Evolutionary conservation across 2,113 vertebrate genomes (phyloP).

Genomic region (Cyanocitta stelleri): DNA sequence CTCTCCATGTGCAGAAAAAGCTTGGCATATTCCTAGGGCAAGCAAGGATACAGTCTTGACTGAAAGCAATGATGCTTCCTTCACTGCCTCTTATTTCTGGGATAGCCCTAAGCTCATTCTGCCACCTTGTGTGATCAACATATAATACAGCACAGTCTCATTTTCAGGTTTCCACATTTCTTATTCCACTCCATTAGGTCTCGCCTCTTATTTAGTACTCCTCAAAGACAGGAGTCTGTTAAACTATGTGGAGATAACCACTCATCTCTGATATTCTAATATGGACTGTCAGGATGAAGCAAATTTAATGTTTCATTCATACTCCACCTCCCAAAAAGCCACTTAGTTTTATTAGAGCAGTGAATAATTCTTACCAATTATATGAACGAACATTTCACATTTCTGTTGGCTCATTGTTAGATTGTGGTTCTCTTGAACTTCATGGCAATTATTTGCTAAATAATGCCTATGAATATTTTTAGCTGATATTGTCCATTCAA

Average conservation of each 20-base stretch:
- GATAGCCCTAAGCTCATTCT: conserved; percentile 65
- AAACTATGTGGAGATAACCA: not conserved
- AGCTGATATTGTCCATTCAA: not conserved
- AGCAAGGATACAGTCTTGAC: not conserved
- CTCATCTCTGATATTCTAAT: not conserved
- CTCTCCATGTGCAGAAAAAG: not conserved
- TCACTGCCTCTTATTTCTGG: not conserved
- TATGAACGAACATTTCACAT: not conserved
- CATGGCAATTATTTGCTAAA: not conserved
- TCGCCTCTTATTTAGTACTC: not conserved
- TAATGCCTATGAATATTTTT: not conserved
- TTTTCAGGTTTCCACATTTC: conserved; percentile 8
- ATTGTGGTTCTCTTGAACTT: not conserved
- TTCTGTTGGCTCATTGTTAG: not conserved
- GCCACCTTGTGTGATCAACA: conserved; percentile 76
- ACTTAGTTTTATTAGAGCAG: not conserved
- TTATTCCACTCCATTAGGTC: not conserved
- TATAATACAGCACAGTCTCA: conserved; percentile 68
- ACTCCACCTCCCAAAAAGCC: not conserved
- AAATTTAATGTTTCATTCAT: not conserved
- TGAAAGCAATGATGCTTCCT: not conserved
- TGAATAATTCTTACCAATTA: not conserved
- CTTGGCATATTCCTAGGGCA: not conserved
- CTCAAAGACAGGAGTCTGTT: not conserved
- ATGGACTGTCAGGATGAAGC: not conserved